Evolutionary conservation across 1,140 invertebrate genomes (phyloP), one percentile per base, ranked within the genome.

Genomic region (Formica exsecta): DNA sequence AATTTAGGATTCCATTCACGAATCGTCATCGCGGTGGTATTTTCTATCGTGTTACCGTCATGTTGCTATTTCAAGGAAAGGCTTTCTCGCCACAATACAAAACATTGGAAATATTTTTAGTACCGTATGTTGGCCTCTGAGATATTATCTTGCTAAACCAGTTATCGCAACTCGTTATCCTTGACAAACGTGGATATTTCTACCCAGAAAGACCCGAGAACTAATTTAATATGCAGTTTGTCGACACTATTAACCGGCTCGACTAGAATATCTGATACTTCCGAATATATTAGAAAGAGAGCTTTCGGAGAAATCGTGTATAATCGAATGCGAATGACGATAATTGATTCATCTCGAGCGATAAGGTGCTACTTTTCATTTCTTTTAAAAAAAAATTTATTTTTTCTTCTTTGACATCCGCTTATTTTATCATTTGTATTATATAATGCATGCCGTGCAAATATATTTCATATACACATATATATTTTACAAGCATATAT

Each of bases 181-280:
- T 83, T 83, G 79, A 83, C 79, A 83, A 83, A 83, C 54, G 71
- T 54, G 66, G 73, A 73, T 73, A 83, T 83, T 83, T 61, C 54
- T 83, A 73, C 36, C 25, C 38, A 61, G 54, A 73, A 57, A 83
- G 38, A 74, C 11, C 16, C 44, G 13, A 54, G 41, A n/a, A 73
- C 68, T 44, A 74, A 83, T 44, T 83, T 61, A 38, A 73, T 73
- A 83, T 74, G 54, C 79, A 44, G 54, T 44, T 25, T 25, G 73
- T 36, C n/a, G 4, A n/a, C n/a, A 51, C 51, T 74, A 32, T 44
- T 57, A 61, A 83, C 79, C 68, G 79, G 68, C 54, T 83, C 54
- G 57, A 62, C 66, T 44, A 74, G 68, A 73, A 74, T 32, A 32
- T 62, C 61, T 41, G 64, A 70, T 22, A 61, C 51, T 68, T 44